Evolutionary conservation across 2,888 invertebrate species (phyloP).

Genomic region (Brassicogethes aeneus): DNA sequence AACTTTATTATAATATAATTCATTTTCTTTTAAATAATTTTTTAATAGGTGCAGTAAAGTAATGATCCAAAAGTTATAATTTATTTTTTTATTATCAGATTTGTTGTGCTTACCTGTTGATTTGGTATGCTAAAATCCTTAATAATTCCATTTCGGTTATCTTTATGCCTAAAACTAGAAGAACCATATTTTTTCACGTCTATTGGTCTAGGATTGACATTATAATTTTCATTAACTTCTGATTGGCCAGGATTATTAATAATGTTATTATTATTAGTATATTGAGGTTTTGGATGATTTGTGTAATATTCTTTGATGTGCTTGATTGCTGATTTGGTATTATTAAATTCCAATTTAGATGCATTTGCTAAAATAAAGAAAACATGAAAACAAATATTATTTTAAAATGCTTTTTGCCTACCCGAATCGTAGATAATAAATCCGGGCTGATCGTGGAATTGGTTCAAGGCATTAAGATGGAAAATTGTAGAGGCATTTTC

Average conservation of each 20-base stretch:
- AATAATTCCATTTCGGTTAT: conserved; percentile 26
- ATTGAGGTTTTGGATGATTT: conserved; percentile 27
- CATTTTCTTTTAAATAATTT: too few species aligned
- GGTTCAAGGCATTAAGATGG: conserved; percentile 56
- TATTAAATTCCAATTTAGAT: conserved; percentile 29
- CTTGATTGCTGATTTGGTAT: conserved; percentile 28
- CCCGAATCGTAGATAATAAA: conserved; percentile 62
- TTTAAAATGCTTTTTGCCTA: conserved; percentile 25
- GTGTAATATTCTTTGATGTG: conserved; percentile 32
- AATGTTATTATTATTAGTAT: conserved; percentile 8
- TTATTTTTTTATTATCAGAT: too few species aligned
- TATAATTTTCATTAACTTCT: conserved; percentile 26
- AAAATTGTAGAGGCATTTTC: conserved; percentile 61
- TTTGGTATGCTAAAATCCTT: conserved; percentile 24
- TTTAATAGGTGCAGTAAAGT: too few species aligned
- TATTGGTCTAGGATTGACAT: conserved; percentile 21
- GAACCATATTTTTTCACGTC: conserved; percentile 28
- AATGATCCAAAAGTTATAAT: too few species aligned
- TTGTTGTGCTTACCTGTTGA: too few species aligned
- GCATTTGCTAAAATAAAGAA: conserved; percentile 28
- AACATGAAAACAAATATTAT: conserved; percentile 4
- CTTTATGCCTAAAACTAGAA: conserved; percentile 36
- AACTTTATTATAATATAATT: too few species aligned
- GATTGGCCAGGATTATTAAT: conserved; percentile 25
- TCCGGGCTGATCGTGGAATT: conserved; percentile 62